Percentiles rank a stretch among this genome's conserved stretches.
phyloP scores from a whole-genome alignment of 2,888 invertebrate genomes.

The Deilephila elpenor region DNA sequence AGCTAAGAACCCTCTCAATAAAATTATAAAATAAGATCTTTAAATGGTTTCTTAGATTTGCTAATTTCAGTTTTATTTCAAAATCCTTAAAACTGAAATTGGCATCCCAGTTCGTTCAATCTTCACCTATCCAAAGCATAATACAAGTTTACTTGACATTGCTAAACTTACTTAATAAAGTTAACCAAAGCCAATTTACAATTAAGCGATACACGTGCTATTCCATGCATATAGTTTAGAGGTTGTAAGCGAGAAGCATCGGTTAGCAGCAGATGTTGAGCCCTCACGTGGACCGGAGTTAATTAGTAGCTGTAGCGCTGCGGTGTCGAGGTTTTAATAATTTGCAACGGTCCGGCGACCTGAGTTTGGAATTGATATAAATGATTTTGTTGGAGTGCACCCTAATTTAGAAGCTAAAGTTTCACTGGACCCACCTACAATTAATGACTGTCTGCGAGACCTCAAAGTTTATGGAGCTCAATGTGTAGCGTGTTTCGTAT shows the following conservation, averaged over 20 bases:
- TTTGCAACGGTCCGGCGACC: conserved; percentile 61
- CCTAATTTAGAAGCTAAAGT: conserved; percentile 41
- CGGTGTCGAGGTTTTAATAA: conserved; percentile 77
- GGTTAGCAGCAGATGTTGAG: conserved; percentile 66
- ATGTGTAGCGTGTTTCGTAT: conserved; percentile 21
- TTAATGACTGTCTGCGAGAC: conserved; percentile 52
- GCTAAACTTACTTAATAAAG: not conserved
- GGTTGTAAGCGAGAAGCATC: conserved; percentile 57
- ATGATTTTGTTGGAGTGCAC: conserved; percentile 56
- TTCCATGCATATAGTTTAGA: not conserved
- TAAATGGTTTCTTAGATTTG: too few species aligned
- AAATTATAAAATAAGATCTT: too few species aligned
- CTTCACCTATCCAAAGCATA: not conserved
- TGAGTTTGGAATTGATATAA: conserved; percentile 69
- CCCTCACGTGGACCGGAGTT: conserved; percentile 64
- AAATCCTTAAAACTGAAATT: too few species aligned
- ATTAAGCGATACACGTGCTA: conserved; percentile 5
- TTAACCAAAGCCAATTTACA: not conserved
- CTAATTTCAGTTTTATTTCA: too few species aligned
- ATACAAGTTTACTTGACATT: not conserved
- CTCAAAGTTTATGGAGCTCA: conserved; percentile 33
- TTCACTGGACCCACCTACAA: conserved; percentile 42
- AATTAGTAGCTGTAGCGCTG: conserved; percentile 70
- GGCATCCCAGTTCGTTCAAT: not conserved
- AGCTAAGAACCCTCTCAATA: too few species aligned